Evolutionary conservation across 1,140 invertebrate genomes (phyloP), one percentile per base, ranked within the genome.

Genomic region (Drosophila ironensis): DNA sequence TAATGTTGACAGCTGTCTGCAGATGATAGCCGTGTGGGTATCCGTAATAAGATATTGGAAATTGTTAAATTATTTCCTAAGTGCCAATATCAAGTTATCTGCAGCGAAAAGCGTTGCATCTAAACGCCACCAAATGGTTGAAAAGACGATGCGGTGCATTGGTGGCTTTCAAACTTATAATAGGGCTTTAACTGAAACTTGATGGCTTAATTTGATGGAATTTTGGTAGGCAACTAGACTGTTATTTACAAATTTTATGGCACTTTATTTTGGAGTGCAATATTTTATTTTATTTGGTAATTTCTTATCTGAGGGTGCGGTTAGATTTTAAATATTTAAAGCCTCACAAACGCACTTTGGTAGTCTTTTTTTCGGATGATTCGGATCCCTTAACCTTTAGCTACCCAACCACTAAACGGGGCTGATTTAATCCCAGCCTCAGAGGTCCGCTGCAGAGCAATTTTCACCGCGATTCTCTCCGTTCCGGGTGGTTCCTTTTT

Each of bases 1-100:
- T 74, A 17, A 63, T 53, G 52, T 59, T 68, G 72, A 77, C 77
- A 84, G 77, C 78, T 81, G 77, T 57, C 73, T 64, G 54, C 56
- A 42, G 47, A 56, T 70, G 54, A 57, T 59, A 84, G 60, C 46
- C 54, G 68, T 68, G 53, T 45, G 40, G 33, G 42, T 48, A 25
- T 61, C 59, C 25, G 51, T 44, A 59, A 69, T 50, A 48, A 28
- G 56, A 63, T 61, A 60, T 60, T 61, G 56, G 42, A 63, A 48
- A 63, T 63, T 48, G 57, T 46, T 63, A 63, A 63, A 63, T 33
- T 66, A 66, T 41, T 41, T 63, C 51, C 66, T 50, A 51, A 64
- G 61, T 66, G 57, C 50, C 48, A 30, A 61, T 68, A 82, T 63
- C 42, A 54, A 47, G 42, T 63, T 63, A 60, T 24, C 56, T 60